phyloP scores from a whole-genome alignment of 2,888 invertebrate species.

The Xestoiulus laeticollis region DNA sequence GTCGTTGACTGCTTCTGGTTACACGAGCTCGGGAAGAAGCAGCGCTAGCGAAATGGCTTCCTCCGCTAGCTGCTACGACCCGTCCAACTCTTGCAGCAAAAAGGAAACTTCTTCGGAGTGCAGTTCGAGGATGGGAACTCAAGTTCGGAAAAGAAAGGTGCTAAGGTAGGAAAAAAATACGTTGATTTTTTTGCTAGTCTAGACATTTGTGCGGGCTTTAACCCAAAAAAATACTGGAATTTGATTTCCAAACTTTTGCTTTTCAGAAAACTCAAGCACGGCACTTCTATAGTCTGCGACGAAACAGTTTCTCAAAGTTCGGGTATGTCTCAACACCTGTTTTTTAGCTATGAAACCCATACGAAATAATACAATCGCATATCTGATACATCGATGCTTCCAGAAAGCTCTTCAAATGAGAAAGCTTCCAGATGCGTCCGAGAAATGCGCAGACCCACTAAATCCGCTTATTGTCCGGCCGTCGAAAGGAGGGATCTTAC shows the following conservation, averaged over 20 bases:
- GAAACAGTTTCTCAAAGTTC: slow-evolving; percentile 36
- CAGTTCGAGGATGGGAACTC: neutral
- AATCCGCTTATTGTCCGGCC: neutral
- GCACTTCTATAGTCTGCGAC: slow-evolving; percentile 19
- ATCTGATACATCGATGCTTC: too few relatives aligned
- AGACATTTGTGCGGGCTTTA: neutral
- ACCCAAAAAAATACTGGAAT: too few relatives aligned
- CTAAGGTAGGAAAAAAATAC: neutral
- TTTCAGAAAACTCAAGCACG: neutral
- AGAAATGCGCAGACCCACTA: neutral
- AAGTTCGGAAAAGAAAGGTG: slow-evolving; percentile 10
- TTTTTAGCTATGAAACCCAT: too few relatives aligned
- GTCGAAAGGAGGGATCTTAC: neutral
- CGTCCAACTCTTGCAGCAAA: neutral
- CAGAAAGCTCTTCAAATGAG: neutral
- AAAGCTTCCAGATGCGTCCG: too few relatives aligned
- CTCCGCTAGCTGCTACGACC: neutral
- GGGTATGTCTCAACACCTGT: neutral
- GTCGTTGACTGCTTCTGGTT: neutral
- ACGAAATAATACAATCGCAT: too few relatives aligned
- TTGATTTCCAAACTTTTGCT: neutral
- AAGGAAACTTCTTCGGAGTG: neutral
- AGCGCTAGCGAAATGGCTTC: slow-evolving; percentile 1
- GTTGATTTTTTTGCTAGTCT: neutral
- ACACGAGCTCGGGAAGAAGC: neutral